These are phyloP conservation scores for Notodonta ziczac DNA, from an alignment of 2,888 invertebrate genomes.

Conservation along the genomic window DNA sequence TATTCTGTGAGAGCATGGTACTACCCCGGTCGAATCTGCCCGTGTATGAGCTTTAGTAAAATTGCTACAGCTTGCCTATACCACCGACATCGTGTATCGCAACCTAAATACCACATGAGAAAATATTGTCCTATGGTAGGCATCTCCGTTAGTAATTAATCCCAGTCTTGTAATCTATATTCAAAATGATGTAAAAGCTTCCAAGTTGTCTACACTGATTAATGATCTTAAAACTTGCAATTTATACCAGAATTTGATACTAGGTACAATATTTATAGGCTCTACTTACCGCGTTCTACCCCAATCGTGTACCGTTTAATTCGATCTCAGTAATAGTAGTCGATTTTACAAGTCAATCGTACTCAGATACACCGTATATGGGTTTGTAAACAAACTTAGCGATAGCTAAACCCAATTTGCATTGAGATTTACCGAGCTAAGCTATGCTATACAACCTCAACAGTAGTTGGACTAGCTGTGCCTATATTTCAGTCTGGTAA, in stretches of 20 bases:
- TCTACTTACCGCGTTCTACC: slow-evolving; percentile 7
- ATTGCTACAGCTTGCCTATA: too few relatives aligned
- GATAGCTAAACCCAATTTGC: slow-evolving; percentile 53
- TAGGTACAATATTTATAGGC: slow-evolving; percentile 17
- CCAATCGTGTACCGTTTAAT: slow-evolving; percentile 29
- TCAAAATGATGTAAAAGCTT: neutral
- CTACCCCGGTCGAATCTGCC: too few relatives aligned
- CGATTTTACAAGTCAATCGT: slow-evolving; percentile 51
- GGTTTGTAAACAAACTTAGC: slow-evolving; percentile 48
- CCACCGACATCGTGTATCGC: too few relatives aligned
- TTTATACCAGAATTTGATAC: neutral
- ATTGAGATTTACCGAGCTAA: slow-evolving; percentile 48
- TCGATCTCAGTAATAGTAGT: slow-evolving; percentile 26
- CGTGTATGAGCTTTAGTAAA: too few relatives aligned
- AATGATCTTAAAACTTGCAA: slow-evolving; percentile 2
- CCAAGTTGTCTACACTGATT: neutral
- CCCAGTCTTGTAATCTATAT: neutral
- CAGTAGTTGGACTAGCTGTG: slow-evolving; percentile 15
- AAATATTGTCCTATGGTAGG: too few relatives aligned
- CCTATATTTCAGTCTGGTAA: slow-evolving; percentile 14
- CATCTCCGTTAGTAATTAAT: neutral
- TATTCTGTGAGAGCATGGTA: too few relatives aligned
- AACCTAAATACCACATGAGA: too few relatives aligned
- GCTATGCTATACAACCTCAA: slow-evolving; percentile 16
- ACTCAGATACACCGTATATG: slow-evolving; percentile 35